Evolutionary conservation across 2,113 vertebrate genomes (phyloP).

Genomic region (Sylvilagus bachmani): DNA sequence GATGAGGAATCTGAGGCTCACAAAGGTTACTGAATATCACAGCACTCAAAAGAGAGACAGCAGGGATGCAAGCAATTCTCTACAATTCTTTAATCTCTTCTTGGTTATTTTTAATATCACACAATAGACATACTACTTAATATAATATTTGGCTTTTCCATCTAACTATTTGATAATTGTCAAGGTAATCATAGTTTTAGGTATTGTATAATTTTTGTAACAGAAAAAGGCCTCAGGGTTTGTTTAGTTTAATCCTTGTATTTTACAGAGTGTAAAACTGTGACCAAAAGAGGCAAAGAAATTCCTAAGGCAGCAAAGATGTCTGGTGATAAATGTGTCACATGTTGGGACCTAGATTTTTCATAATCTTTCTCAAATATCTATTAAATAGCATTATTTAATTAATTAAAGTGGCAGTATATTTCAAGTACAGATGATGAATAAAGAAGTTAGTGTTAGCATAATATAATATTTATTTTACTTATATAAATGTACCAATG

Average conservation of each 20-base stretch:
- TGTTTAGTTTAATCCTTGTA: neutral
- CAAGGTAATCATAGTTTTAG: neutral
- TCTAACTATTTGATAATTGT: neutral
- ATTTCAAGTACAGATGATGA: neutral
- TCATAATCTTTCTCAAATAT: neutral
- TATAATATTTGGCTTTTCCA: slow-evolving; percentile 26
- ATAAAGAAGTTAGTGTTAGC: slow-evolving; percentile 23
- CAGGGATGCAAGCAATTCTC: slow-evolving; percentile 25
- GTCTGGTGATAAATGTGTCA: neutral
- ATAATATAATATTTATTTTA: neutral
- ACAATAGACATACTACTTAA: neutral
- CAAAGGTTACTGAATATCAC: neutral
- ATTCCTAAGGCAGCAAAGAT: neutral
- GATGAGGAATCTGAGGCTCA: neutral
- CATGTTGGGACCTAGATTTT: neutral
- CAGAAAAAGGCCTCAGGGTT: neutral
- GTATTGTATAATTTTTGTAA: neutral
- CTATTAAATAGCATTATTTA: neutral
- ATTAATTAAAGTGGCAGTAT: neutral
- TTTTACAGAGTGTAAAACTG: slow-evolving; percentile 26
- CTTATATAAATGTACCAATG: neutral
- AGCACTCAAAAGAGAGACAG: neutral
- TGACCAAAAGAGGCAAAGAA: neutral
- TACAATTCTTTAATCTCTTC: neutral
- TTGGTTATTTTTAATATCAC: neutral